These are phyloP conservation scores for Procambarus clarkii DNA, from an alignment of 1,140 invertebrate genomes.

Conservation along the genomic window DNA sequence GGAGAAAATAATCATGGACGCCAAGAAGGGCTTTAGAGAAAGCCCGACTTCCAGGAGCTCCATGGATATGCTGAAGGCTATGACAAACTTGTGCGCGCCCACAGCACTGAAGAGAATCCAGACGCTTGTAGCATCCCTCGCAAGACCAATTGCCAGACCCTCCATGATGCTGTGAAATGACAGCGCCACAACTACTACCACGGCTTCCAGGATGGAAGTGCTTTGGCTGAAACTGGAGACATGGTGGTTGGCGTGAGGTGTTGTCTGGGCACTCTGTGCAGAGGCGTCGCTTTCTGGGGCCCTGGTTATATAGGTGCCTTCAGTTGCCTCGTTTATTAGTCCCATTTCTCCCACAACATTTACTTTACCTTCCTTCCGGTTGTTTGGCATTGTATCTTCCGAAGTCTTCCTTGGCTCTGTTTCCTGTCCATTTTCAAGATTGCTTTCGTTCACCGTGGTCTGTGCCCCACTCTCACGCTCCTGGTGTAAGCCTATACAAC, in stretches of 20 bases:
- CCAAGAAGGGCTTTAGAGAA: conserved; percentile 30
- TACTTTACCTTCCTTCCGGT: no score
- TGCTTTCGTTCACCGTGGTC: not conserved
- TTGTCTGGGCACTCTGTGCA: not conserved
- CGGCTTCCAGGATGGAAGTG: conserved; percentile 72
- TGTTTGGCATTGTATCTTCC: not conserved
- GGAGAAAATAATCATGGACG: conserved; percentile 66
- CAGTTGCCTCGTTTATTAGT: not conserved
- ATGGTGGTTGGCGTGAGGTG: conserved; percentile 16
- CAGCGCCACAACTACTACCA: conserved; percentile 77
- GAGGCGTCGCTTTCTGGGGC: not conserved
- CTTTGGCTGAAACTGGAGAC: not conserved
- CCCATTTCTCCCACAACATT: no score
- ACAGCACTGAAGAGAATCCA: conserved; percentile 76
- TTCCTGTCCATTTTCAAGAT: conserved; percentile 5
- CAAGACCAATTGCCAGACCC: conserved; percentile 74
- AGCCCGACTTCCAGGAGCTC: conserved; percentile 76
- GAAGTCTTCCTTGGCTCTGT: conserved; percentile 7
- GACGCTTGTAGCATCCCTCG: conserved; percentile 73
- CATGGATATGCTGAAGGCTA: conserved; percentile 79
- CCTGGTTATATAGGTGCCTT: not conserved
- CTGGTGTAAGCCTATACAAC: conserved; percentile 40
- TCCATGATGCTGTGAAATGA: conserved; percentile 80
- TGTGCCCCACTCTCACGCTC: not conserved
- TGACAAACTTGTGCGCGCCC: conserved; percentile 79